Conservation (phyloP, 2,888 invertebrate species). For the Drosophila quasianomalipes region DNA sequence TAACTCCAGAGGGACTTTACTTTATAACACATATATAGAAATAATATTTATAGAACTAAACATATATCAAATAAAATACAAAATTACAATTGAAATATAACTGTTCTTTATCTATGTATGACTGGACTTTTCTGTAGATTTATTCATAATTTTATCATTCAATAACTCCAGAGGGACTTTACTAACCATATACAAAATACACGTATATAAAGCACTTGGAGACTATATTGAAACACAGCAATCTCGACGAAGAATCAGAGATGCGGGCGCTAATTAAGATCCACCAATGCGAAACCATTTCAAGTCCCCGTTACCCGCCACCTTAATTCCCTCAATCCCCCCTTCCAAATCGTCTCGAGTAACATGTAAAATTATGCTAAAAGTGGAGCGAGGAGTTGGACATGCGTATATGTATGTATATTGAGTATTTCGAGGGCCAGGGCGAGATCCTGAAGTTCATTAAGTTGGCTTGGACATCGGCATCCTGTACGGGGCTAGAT, state of each 20-base stretch:
- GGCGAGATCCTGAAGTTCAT: conserved; percentile 29
- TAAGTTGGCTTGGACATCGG: conserved; percentile 15
- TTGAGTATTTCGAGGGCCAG: conserved; percentile 10
- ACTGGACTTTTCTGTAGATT: neutral
- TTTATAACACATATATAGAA: too few relatives aligned
- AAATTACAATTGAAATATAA: neutral
- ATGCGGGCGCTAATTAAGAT: conserved; percentile 58
- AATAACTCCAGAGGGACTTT: neutral
- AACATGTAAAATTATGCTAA: conserved; percentile 50
- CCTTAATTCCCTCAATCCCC: neutral
- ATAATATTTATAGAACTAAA: neutral
- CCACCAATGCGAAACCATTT: conserved; percentile 43
- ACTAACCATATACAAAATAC: neutral
- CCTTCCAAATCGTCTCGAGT: neutral
- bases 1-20: neutral
- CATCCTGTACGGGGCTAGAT: conserved; percentile 44
- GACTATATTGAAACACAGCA: conserved; percentile 11
- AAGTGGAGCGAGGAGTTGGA: conserved; percentile 24
- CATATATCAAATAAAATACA: neutral
- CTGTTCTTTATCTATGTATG: neutral
- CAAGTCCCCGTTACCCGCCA: neutral
- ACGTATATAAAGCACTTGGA: neutral
- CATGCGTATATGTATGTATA: neutral
- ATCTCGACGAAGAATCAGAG: conserved; percentile 29
- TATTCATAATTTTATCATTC: neutral